Conservation (phyloP, 2,113 vertebrate genomes). For the Montifringilla adamsi region DNA sequence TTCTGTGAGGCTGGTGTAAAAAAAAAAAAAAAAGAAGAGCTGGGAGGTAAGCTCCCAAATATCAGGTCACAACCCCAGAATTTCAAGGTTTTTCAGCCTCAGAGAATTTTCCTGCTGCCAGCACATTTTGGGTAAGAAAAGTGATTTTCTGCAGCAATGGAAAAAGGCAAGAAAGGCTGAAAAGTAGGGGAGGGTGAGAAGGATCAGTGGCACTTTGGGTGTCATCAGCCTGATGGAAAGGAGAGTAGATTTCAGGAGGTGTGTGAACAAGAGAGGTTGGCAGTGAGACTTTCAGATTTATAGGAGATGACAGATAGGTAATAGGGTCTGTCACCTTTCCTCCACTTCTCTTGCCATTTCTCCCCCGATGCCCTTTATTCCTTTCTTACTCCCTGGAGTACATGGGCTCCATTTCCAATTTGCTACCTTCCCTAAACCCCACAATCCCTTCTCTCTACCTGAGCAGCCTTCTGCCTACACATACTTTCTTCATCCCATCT, state of each 20-base stretch:
- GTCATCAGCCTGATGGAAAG: neutral
- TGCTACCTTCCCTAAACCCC: neutral
- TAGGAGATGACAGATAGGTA: neutral
- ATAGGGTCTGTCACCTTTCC: neutral
- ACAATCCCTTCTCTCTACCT: neutral
- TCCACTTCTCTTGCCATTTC: neutral
- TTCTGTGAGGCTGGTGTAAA: neutral
- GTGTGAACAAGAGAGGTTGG: neutral
- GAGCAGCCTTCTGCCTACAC: neutral
- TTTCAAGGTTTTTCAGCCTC: neutral
- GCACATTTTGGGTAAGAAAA: neutral
- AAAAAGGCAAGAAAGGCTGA: neutral
- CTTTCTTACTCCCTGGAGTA: neutral
- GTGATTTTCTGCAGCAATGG: neutral
- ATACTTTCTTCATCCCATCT: neutral
- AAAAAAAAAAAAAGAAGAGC: neutral
- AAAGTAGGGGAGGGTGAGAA: neutral
- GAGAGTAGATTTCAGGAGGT: neutral
- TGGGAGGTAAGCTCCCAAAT: neutral
- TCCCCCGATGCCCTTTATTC: neutral
- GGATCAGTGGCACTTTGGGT: neutral
- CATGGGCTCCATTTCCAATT: neutral
- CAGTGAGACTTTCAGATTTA: neutral
- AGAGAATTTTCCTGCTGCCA: neutral
- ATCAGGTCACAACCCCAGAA: neutral